These are phyloP conservation scores for Paradisaea rubra DNA, from an alignment of 2,113 vertebrate genomes.

Conservation along the genomic window DNA sequence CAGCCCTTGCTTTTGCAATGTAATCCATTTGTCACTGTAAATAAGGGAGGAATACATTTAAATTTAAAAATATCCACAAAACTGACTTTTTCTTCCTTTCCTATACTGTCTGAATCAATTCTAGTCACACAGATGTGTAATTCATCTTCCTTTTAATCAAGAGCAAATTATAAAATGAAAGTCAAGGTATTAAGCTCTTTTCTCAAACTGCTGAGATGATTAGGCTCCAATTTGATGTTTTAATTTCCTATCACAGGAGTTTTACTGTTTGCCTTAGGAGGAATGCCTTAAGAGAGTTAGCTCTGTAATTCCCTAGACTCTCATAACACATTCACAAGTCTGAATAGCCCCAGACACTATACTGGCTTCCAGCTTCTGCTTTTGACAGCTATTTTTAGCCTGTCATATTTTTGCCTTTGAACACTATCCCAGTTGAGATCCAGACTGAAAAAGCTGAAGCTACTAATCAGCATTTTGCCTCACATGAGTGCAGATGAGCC, in stretches of 20 bases:
- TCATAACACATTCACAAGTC: background rate
- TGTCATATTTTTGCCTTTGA: background rate
- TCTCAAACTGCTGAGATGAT: background rate
- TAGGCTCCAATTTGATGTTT: background rate
- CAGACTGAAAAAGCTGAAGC: background rate
- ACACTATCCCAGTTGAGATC: background rate
- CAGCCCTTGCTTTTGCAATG: background rate
- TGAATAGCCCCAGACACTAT: background rate
- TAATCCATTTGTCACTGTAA: background rate
- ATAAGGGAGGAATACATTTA: background rate
- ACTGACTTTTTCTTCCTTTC: background rate
- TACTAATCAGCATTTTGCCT: background rate
- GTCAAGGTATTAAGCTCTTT: background rate
- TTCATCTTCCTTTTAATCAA: constrained; percentile 56
- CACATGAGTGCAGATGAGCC: background rate
- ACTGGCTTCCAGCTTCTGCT: background rate
- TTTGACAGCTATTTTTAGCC: constrained; percentile 1
- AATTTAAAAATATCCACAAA: background rate
- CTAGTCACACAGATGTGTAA: constrained; percentile 4
- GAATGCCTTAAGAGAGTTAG: background rate
- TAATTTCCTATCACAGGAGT: constrained; percentile 6
- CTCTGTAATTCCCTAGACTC: background rate
- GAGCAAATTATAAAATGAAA: constrained; percentile 23
- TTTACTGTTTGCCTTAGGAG: background rate
- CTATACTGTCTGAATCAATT: background rate